Base-by-base conservation (phyloP, 2,888 invertebrate genomes). In the Pomacea canaliculata region DNA sequence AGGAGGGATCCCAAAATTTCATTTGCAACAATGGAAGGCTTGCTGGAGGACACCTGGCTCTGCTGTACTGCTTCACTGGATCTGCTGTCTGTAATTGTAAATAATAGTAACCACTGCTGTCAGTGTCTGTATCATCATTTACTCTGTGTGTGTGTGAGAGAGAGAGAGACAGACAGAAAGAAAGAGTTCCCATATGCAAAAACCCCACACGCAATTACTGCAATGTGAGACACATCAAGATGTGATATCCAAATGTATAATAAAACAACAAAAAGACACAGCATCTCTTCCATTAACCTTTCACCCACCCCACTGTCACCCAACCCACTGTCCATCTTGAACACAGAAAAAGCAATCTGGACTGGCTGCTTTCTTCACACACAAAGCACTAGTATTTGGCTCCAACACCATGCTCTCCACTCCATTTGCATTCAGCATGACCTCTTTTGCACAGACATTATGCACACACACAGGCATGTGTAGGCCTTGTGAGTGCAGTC, bases 1-100 rank as follows among this genome's bases (percentile, higher is more conserved):
- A 95, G 92, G 80, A 95, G 92, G 77, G 94, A 94, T 79, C 94
- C 94, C 87, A 94, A 93, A 85, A 94, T 92, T 88, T 94, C 94
- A 91, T 93, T 94, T 87, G 94, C 93, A 84, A 95, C 91, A 87
- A 94, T 93, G 85, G 93, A 93, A 80, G 96, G 95, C 92, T 96
- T 95, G 83, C 97, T 96, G 83, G 97, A 97, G 87, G 96, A 96
- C 84, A 98, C 97, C 92, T 98, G 97, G 87, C 97, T 97, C 91
- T 96, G 97, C 92, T 98, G 97, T 83, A 97, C 96, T 84, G 96
- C 97, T 70, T 68, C 71, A 63, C 70, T 75, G 27, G 65, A 65
- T 37, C 72, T 66, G 67, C 62, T 72, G 49, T 72, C 76, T 71
- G 68, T 49, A 70, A 27, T n/a, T 37, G 37, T 37, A 0, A 37